Conservation (phyloP, 2,113 vertebrate genomes). For the Gymnocephalus cernua region DNA sequence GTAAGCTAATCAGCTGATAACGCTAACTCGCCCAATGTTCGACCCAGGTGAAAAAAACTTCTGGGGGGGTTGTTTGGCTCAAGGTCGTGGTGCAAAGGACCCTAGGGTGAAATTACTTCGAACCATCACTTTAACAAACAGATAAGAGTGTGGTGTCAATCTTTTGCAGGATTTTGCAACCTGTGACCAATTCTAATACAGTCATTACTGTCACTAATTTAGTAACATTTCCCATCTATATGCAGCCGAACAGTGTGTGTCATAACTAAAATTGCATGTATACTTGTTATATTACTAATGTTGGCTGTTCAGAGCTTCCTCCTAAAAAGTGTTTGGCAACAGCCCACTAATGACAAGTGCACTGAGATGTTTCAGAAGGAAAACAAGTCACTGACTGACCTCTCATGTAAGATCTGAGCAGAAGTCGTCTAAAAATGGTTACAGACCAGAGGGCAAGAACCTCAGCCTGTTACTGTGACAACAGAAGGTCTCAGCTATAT, state of each 20-base stretch:
- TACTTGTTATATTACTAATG: not conserved
- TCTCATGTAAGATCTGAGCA: constrained; percentile 76
- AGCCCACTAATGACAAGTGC: constrained; percentile 53
- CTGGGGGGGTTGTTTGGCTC: too few species aligned
- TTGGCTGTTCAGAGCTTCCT: not conserved
- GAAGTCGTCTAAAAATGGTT: constrained; percentile 84
- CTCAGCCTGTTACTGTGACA: constrained; percentile 53
- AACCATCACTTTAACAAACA: too few species aligned
- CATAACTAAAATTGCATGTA: not conserved
- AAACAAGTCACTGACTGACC: constrained; percentile 37
- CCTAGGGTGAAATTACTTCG: too few species aligned
- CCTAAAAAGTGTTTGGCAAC: constrained; percentile 43
- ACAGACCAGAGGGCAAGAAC: constrained; percentile 81
- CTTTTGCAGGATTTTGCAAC: not conserved
- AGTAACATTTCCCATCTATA: not conserved
- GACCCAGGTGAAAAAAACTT: too few species aligned
- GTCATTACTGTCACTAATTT: not conserved
- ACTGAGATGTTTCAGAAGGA: constrained; percentile 46
- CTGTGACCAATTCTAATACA: not conserved
- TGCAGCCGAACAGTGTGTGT: not conserved
- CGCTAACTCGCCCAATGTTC: too few species aligned
- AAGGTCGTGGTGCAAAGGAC: too few species aligned
- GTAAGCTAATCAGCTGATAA: too few species aligned
- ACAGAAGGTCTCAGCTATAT: constrained; percentile 34
- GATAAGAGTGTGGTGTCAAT: not conserved